Conservation (phyloP, 2,797 vertebrate genomes). For the Caiman crocodilus region DNA sequence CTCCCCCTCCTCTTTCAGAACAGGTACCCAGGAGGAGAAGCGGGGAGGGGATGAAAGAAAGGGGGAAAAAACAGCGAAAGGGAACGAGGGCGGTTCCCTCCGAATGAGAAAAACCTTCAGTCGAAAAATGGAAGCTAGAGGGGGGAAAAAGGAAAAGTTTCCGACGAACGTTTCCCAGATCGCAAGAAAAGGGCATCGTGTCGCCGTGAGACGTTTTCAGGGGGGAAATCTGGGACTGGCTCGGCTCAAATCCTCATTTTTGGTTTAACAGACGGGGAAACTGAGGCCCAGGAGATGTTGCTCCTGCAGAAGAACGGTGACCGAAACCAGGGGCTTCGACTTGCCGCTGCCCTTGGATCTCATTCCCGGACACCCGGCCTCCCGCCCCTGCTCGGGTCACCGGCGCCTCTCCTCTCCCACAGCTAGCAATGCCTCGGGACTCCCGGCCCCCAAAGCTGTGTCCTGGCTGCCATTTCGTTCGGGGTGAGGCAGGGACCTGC, state of each 20-base stretch:
- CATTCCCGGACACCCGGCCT: too few species aligned
- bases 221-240: background rate
- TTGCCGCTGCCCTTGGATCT: background rate
- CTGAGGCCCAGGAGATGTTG: background rate
- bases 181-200: background rate
- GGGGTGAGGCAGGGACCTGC: too few species aligned
- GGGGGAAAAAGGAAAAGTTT: background rate
- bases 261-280: background rate
- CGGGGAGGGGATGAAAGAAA: background rate
- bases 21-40: background rate
- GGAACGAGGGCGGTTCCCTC: background rate
- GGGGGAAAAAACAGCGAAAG: background rate
- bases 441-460: rapidly evolving
- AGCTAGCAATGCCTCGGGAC: rapidly evolving
- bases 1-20: background rate
- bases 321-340: background rate
- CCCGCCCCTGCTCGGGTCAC: too few species aligned
- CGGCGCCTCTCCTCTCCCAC: rapidly evolving
- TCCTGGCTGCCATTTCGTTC: too few species aligned
- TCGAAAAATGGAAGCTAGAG: background rate
- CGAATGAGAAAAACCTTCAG: background rate
- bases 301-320: background rate
- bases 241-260: background rate
- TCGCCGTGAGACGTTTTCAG: background rate
- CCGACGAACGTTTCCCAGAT: background rate